Percentiles rank a stretch among this genome's conserved stretches.
Conservation (phyloP, 2,888 invertebrate species). For the Baccha elongata region DNA sequence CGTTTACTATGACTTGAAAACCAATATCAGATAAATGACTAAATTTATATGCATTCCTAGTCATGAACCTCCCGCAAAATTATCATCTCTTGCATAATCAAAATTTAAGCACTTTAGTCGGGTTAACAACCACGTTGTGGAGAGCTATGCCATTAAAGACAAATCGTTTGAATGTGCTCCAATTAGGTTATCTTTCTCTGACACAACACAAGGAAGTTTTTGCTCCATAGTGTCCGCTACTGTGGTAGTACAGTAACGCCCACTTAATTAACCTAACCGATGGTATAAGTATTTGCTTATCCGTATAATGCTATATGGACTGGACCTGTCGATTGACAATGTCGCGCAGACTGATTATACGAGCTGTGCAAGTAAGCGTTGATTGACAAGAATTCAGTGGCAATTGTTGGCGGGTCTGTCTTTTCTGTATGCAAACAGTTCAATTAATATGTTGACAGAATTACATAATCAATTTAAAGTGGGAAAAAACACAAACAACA, state of each 20-base stretch:
- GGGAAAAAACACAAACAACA: background rate
- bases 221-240: background rate
- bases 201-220: slow-evolving; percentile 45
- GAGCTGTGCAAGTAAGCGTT: slow-evolving; percentile 27
- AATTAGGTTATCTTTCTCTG: slow-evolving; percentile 39
- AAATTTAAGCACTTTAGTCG: slow-evolving; percentile 24
- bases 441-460: slow-evolving; percentile 64
- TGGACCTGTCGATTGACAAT: slow-evolving; percentile 69
- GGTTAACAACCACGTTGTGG: slow-evolving; percentile 6
- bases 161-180: slow-evolving; percentile 59
- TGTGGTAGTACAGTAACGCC: slow-evolving; percentile 48
- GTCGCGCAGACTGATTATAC: slow-evolving; percentile 57
- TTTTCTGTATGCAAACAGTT: slow-evolving; percentile 42
- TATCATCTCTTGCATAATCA: slow-evolving; percentile 57
- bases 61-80: slow-evolving; percentile 32
- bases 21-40: slow-evolving; percentile 40
- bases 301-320: slow-evolving; percentile 23
- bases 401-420: slow-evolving; percentile 51
- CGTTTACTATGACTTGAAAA: background rate
- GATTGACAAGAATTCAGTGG: slow-evolving; percentile 69
- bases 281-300: slow-evolving; percentile 1
- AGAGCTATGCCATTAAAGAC: slow-evolving; percentile 34
- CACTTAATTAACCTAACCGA: slow-evolving; percentile 58
- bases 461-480: slow-evolving; percentile 46
- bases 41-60: slow-evolving; percentile 23